phyloP scores from a whole-genome alignment of 2,888 invertebrate genomes.

The Scaeva pyrastri region DNA sequence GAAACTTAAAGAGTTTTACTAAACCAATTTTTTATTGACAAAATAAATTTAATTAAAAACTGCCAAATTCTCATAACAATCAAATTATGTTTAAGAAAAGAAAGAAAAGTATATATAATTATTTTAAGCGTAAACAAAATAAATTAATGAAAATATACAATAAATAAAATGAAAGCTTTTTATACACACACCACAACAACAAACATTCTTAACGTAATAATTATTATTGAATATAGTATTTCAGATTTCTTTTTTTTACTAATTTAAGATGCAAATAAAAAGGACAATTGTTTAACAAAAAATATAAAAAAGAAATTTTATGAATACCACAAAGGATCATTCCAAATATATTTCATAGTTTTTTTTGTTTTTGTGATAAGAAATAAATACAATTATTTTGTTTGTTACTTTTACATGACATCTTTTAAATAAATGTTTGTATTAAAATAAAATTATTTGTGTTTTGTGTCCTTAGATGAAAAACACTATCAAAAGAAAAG shows the following conservation, averaged over 20 bases:
- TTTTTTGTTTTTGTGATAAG: constrained; percentile 75
- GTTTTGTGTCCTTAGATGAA: not conserved
- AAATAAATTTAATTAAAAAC: constrained; percentile 52
- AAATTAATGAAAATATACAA: constrained; percentile 71
- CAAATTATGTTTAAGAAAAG: constrained; percentile 68
- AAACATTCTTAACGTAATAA: constrained; percentile 70
- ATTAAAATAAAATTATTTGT: constrained; percentile 49
- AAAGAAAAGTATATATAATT: constrained; percentile 19
- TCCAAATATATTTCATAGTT: constrained; percentile 75
- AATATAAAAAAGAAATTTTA: constrained; percentile 36
- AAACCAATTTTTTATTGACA: not conserved
- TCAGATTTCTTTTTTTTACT: constrained; percentile 40
- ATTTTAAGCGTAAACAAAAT: constrained; percentile 69
- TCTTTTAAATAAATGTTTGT: constrained; percentile 76
- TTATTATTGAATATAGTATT: constrained; percentile 59
- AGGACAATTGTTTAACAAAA: constrained; percentile 33
- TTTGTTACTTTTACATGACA: constrained; percentile 76
- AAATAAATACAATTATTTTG: constrained; percentile 70
- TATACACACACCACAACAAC: constrained; percentile 58
- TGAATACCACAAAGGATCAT: constrained; percentile 74
- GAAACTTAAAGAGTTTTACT: not conserved
- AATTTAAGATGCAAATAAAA: constrained; percentile 47
- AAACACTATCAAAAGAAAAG: too few species aligned
- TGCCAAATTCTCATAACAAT: constrained; percentile 75
- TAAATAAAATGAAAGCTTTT: constrained; percentile 71